Evolutionary conservation across 92 coral and sea anemone genomes (phyloP).

Genomic region (Montipora capitata): DNA sequence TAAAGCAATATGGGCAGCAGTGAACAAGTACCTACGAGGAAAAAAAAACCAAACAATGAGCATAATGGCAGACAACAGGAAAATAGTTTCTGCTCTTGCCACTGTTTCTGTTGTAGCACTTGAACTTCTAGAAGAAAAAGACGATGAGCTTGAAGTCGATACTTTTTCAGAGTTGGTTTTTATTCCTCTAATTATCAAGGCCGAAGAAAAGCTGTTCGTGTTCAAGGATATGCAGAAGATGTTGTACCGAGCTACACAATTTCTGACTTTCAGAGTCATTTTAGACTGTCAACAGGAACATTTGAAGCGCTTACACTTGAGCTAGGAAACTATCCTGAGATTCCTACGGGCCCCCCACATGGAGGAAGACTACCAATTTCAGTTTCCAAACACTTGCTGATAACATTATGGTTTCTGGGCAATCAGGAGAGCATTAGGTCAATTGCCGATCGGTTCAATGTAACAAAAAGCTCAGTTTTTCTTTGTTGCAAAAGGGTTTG

Average conservation of each 20-base stretch:
- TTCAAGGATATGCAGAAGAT: not conserved
- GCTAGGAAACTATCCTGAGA: slow-evolving; percentile 15
- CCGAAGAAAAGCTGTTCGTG: not conserved
- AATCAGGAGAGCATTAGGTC: slow-evolving; percentile 11
- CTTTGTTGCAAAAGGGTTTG: slow-evolving; percentile 52
- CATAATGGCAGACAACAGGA: too few relatives aligned
- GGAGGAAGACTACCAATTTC: not conserved
- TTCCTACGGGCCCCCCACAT: not conserved
- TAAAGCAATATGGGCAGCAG: not conserved
- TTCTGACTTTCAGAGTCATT: not conserved
- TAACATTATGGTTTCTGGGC: slow-evolving; percentile 41
- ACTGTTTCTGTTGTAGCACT: too few relatives aligned
- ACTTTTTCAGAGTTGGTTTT: too few relatives aligned
- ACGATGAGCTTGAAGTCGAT: too few relatives aligned
- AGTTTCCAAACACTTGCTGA: slow-evolving; percentile 31
- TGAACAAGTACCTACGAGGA: not conserved
- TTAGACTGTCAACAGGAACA: not conserved
- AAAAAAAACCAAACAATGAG: slow-evolving; percentile 12
- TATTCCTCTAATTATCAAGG: not conserved
- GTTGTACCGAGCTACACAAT: not conserved
- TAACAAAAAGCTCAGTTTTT: slow-evolving; percentile 15
- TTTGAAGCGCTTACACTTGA: not conserved
- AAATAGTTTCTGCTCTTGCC: too few relatives aligned
- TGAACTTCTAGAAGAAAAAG: too few relatives aligned
- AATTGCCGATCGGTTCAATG: not conserved